Percentiles rank a stretch among this genome's conserved stretches.
phyloP scores from a whole-genome alignment of 2,797 vertebrate species.

The Poecilia picta region DNA sequence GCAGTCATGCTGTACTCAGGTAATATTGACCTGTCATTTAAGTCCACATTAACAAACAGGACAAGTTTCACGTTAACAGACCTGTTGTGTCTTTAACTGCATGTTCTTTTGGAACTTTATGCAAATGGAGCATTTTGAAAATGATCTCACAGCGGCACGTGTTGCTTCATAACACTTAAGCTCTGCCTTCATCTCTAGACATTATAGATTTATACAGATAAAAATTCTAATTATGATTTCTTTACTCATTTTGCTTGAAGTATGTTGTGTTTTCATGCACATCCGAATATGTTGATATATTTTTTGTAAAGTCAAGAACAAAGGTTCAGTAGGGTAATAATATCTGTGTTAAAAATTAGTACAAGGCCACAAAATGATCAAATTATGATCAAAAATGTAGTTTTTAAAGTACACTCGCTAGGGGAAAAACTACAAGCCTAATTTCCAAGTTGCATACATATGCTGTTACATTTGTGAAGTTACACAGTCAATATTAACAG shows the following conservation, averaged over 20 bases:
- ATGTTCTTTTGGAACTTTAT: not conserved
- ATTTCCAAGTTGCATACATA: not conserved
- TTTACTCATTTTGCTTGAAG: not conserved
- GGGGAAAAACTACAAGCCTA: too few relatives aligned
- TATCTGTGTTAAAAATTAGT: not conserved
- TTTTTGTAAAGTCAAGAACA: not conserved
- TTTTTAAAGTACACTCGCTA: not conserved
- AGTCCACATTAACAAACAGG: constrained; percentile 5
- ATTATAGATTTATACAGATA: not conserved
- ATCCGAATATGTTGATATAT: not conserved
- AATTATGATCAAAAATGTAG: not conserved
- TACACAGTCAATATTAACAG: not conserved
- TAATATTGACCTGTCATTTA: constrained; percentile 32
- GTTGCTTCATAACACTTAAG: not conserved
- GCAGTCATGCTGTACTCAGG: constrained; percentile 19
- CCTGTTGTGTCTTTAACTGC: constrained; percentile 6
- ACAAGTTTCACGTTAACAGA: constrained; percentile 8
- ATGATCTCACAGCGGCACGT: not conserved
- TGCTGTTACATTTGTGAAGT: not conserved
- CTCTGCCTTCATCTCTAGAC: not conserved
- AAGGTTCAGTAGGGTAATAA: not conserved
- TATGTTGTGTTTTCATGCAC: not conserved
- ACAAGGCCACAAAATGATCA: not conserved
- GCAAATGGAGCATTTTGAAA: not conserved
- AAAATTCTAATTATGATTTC: not conserved